These are phyloP conservation scores for Lasius fuliginosus DNA, from an alignment of 2,888 invertebrate genomes.

Conservation along the genomic window DNA sequence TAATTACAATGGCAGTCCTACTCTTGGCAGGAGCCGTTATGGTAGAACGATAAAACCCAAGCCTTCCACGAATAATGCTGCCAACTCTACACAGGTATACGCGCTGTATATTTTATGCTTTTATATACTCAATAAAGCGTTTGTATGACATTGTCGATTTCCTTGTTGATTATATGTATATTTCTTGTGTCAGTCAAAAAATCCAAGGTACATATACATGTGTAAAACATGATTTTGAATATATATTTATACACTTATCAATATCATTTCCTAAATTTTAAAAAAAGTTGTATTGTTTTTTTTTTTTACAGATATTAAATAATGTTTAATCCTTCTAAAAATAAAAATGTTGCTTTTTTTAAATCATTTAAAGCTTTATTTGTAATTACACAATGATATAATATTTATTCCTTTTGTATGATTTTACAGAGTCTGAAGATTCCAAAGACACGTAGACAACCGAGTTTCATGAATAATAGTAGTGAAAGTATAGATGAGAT, in stretches of 20 bases:
- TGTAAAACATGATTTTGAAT: neutral
- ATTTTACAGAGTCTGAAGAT: constrained; percentile 75
- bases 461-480: constrained; percentile 61
- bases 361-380: neutral
- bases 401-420: constrained; percentile 26
- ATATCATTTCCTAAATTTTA: neutral
- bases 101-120: constrained; percentile 12
- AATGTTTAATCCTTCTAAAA: neutral
- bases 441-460: constrained; percentile 72
- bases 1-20: constrained; percentile 50
- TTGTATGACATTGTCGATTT: neutral
- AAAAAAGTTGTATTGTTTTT: neutral
- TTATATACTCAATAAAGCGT: neutral
- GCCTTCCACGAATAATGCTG: constrained; percentile 69
- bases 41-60: constrained; percentile 88
- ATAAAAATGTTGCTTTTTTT: neutral
- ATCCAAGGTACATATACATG: neutral
- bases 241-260: neutral
- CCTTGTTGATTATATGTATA: neutral
- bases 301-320: neutral
- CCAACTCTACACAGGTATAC: constrained; percentile 75
- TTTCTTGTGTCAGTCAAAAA: neutral
- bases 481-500: constrained; percentile 68
- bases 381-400: constrained; percentile 13
- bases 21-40: constrained; percentile 87